Conservation (phyloP, 2,113 vertebrate genomes). For the Amblyopsis rosae region DNA sequence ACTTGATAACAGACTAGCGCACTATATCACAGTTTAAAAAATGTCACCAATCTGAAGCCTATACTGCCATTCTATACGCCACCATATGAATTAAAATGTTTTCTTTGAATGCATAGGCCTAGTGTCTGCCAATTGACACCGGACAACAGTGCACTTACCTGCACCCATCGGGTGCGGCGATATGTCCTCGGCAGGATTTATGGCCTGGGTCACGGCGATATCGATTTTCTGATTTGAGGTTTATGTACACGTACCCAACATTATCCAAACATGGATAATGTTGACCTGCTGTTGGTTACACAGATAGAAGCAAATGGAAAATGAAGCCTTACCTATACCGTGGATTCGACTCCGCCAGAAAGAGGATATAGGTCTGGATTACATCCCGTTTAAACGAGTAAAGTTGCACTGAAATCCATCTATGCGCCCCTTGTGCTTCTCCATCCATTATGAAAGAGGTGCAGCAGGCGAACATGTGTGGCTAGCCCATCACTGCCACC, state of each 20-base stretch:
- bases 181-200: conserved; percentile 15
- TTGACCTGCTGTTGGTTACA: conserved; percentile 80
- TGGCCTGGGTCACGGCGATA: background rate
- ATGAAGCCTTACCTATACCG: conserved; percentile 69
- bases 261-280: conserved; percentile 52
- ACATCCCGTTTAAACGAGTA: conserved; percentile 54
- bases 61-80: too few relatives aligned
- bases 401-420: conserved; percentile 67
- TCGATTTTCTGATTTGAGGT: conserved; percentile 36
- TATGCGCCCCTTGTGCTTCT: conserved; percentile 65
- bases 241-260: conserved; percentile 57
- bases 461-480: too few relatives aligned
- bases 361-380: conserved; percentile 65
- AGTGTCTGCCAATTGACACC: background rate
- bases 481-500: too few relatives aligned
- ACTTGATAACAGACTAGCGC: too few relatives aligned
- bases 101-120: background rate
- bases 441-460: conserved; percentile 76
- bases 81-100: background rate
- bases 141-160: conserved; percentile 30
- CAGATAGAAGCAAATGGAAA: conserved; percentile 66
- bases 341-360: conserved; percentile 48
- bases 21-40: too few relatives aligned
- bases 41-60: too few relatives aligned
- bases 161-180: conserved; percentile 47